Evolutionary conservation across 92 coral and sea anemone species (phyloP).

Genomic region (Desmophyllum pertusum): DNA sequence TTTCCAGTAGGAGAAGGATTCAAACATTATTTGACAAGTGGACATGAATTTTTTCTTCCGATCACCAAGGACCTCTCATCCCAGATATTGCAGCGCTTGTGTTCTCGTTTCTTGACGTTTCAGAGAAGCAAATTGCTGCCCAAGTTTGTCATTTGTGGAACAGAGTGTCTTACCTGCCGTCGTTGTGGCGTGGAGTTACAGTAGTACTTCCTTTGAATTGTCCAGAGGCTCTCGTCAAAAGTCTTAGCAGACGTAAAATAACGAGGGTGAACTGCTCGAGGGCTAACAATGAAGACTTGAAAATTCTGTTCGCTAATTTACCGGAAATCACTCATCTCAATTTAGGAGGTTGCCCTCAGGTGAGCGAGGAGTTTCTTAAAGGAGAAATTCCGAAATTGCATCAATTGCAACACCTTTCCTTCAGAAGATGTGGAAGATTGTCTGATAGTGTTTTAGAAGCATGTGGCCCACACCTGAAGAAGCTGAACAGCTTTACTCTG

Average conservation of each 20-base stretch:
- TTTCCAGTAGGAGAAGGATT: not conserved
- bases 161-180: slow-evolving; percentile 73
- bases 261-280: slow-evolving; percentile 77
- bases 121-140: slow-evolving; percentile 82
- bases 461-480: slow-evolving; percentile 73
- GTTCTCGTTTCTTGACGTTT: slow-evolving; percentile 72
- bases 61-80: slow-evolving; percentile 89
- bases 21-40: not conserved
- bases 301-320: slow-evolving; percentile 64
- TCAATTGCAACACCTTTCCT: slow-evolving; percentile 72
- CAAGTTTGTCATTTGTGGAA: slow-evolving; percentile 86
- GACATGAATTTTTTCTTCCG: slow-evolving; percentile 28
- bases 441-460: slow-evolving; percentile 81
- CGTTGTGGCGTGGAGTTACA: slow-evolving; percentile 78
- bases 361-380: slow-evolving; percentile 76
- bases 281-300: slow-evolving; percentile 73
- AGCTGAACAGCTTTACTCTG: slow-evolving; percentile 67
- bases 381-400: slow-evolving; percentile 64
- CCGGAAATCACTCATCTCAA: slow-evolving; percentile 80
- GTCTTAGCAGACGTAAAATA: slow-evolving; percentile 77
- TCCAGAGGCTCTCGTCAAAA: slow-evolving; percentile 64
- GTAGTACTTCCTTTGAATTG: slow-evolving; percentile 76
- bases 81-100: slow-evolving; percentile 87
- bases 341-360: slow-evolving; percentile 87
- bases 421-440: slow-evolving; percentile 81